Evolutionary conservation across 1,140 invertebrate genomes (phyloP), one percentile per base, ranked within the genome.

Genomic region (Drosophila biarmipes): DNA sequence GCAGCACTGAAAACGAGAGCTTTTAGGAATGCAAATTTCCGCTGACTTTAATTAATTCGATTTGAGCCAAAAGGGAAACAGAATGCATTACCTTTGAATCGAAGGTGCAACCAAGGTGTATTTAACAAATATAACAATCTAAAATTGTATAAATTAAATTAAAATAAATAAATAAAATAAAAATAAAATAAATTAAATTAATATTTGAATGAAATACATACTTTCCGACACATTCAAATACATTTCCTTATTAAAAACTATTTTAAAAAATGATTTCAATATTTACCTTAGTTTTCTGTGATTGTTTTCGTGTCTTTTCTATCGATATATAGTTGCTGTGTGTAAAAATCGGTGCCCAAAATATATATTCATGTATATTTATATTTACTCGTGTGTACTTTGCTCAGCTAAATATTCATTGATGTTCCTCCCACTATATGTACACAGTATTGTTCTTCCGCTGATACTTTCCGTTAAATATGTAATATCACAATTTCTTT

Each of bases 281-380:
- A 69, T 69, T 87, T 89, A 89, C 84, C 84, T 89, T 89, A 89
- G 84, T 89, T 69, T 69, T 87, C 29, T 64, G 84, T 89, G 84
- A 89, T 89, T 89, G 84, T 87, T 77, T 84, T 82, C 69, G 84
- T 89, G 79, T 89, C 79, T 89, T 89, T 81, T 84, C 42, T 87
- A 87, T 59, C 66, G 43, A 66, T 86, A 67, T 82, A 68, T 78
- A 76, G 52, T 66, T 80, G 31, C 73, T 66, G 63, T 64, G 69
- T 78, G 52, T 79, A 84, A 85, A 87, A 74, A 58, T 86, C 76
- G 84, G 84, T 89, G 84, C 79, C 84, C 84, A 89, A 89, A 89
- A 89, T 89, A 89, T 87, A 52, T 75, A 68, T 80, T 59, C 53
- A 61, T 78, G 54, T 74, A 71, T 82, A 66, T 58, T 49, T 78